Percentiles rank a stretch among this genome's conserved stretches.
Evolutionary conservation across 2,888 invertebrate genomes (phyloP).

Genomic region (Scaptomyza cyrtandrae): DNA sequence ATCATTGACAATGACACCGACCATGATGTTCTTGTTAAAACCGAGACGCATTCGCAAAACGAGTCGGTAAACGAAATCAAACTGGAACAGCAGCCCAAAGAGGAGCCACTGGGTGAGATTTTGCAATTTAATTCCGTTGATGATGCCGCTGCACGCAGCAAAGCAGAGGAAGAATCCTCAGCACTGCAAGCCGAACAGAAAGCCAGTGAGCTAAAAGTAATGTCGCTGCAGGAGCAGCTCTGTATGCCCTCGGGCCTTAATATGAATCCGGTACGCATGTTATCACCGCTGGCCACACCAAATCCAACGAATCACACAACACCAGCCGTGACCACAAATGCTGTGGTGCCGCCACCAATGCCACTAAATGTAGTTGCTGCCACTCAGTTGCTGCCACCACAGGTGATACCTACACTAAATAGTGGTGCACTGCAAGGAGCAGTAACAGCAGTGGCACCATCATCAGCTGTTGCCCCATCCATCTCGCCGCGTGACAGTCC

Average conservation of each 20-base stretch:
- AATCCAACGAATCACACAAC: slow-evolving; percentile 75
- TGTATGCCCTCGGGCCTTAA: slow-evolving; percentile 84
- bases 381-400: slow-evolving; percentile 56
- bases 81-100: slow-evolving; percentile 67
- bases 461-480: slow-evolving; percentile 43
- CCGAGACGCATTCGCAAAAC: slow-evolving; percentile 47
- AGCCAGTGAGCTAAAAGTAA: slow-evolving; percentile 81
- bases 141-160: slow-evolving; percentile 68
- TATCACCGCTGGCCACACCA: slow-evolving; percentile 82
- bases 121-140: slow-evolving; percentile 55
- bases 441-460: not conserved
- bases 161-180: slow-evolving; percentile 69
- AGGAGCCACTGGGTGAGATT: slow-evolving; percentile 58
- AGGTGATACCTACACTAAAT: slow-evolving; percentile 23
- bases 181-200: slow-evolving; percentile 73
- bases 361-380: slow-evolving; percentile 18
- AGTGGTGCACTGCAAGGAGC: slow-evolving; percentile 7
- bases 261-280: slow-evolving; percentile 84
- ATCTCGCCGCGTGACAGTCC: slow-evolving; percentile 84
- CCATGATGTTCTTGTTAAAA: slow-evolving; percentile 55
- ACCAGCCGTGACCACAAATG: slow-evolving; percentile 31
- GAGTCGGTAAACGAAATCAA: slow-evolving; percentile 58
- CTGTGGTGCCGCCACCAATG: slow-evolving; percentile 25
- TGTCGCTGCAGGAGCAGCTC: slow-evolving; percentile 83
- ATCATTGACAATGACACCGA: slow-evolving; percentile 76